Evolutionary conservation across 92 coral and sea anemone genomes (phyloP).

Genomic region (Zoanthus solanderi): DNA sequence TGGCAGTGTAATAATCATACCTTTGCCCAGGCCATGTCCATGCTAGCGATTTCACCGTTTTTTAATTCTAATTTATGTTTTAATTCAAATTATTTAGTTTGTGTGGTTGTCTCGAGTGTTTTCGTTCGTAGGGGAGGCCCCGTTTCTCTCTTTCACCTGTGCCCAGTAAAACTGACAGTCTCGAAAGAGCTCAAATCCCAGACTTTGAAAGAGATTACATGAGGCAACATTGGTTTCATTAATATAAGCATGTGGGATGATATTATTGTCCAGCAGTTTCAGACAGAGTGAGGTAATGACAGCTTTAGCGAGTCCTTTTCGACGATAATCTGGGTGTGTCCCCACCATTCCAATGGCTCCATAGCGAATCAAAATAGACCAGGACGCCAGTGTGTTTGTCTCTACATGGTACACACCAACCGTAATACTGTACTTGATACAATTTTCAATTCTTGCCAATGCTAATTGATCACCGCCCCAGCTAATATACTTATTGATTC

Average conservation of each 20-base stretch:
- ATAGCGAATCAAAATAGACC: constrained; percentile 35
- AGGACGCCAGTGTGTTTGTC: constrained; percentile 50
- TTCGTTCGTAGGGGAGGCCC: no score
- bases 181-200: constrained; percentile 38
- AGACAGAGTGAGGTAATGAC: constrained; percentile 33
- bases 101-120: no score
- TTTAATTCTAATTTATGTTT: no score
- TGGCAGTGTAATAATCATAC: no score
- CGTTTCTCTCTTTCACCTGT: no score
- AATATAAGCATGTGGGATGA: constrained; percentile 10
- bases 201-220: constrained; percentile 6
- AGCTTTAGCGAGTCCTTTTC: constrained; percentile 53
- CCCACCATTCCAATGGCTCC: constrained; percentile 40
- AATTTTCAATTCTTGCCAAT: constrained; percentile 20
- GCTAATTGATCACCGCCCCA: constrained; percentile 28
- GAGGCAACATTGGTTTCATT: constrained; percentile 28
- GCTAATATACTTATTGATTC: constrained; percentile 4
- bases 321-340: constrained; percentile 39
- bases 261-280: constrained; percentile 8
- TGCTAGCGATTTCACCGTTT: no score
- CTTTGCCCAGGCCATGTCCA: no score
- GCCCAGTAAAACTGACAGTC: not conserved
- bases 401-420: constrained; percentile 47
- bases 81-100: no score
- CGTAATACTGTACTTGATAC: constrained; percentile 42